Conservation (phyloP, 1,140 invertebrate species). For the Scylla paramamosain region DNA sequence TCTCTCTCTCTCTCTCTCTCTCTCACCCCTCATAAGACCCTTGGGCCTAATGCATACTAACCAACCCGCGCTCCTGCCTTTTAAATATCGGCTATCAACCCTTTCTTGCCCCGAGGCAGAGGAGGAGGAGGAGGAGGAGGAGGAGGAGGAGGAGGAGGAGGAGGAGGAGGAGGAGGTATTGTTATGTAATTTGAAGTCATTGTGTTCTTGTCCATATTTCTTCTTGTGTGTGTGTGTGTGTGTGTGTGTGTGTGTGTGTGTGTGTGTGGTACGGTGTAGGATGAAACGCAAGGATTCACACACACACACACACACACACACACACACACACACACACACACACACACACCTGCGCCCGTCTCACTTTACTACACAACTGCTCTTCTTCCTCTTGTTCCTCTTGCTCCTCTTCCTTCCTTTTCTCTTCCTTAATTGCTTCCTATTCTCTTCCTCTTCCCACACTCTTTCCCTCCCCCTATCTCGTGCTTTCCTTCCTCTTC, state of each 20-base stretch:
- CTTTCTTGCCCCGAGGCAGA: background rate
- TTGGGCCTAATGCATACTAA: slow-evolving; percentile 22
- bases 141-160: too few relatives aligned
- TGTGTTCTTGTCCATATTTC: background rate
- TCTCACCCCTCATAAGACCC: background rate
- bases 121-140: slow-evolving; percentile 8
- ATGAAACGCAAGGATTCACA: background rate
- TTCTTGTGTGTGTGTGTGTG: background rate
- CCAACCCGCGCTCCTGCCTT: background rate
- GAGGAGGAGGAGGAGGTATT: background rate
- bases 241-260: slow-evolving; percentile 20
- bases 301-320: slow-evolving; percentile 60
- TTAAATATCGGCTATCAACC: slow-evolving; percentile 14
- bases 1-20: background rate
- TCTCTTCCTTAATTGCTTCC: background rate
- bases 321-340: slow-evolving; percentile 48
- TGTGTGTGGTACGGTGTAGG: background rate
- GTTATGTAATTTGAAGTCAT: background rate
- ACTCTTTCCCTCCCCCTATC: background rate
- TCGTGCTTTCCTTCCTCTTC: too few relatives aligned
- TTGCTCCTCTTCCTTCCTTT: background rate
- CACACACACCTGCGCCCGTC: background rate
- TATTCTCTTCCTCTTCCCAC: background rate
- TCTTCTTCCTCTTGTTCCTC: background rate
- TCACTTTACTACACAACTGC: too few relatives aligned